Conservation (phyloP, 2,888 invertebrate species). For the Lapara coniferarum region DNA sequence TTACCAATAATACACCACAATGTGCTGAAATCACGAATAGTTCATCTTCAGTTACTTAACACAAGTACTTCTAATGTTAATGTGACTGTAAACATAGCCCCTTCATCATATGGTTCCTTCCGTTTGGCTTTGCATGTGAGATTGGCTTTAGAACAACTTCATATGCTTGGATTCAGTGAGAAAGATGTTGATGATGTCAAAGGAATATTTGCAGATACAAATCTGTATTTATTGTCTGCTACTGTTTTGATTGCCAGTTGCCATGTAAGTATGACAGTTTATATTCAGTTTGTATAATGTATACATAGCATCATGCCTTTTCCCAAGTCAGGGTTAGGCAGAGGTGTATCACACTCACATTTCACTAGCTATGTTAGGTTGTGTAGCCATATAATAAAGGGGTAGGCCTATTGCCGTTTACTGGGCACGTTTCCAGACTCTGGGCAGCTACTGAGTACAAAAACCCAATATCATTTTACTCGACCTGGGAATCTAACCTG, state of each 20-base stretch:
- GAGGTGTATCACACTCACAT: too few species aligned
- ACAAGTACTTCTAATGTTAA: slow-evolving; percentile 84
- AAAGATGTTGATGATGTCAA: slow-evolving; percentile 99
- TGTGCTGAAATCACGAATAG: slow-evolving; percentile 90
- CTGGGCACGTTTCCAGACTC: too few species aligned
- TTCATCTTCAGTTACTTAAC: slow-evolving; percentile 88
- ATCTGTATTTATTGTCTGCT: slow-evolving; percentile 93
- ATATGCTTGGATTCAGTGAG: slow-evolving; percentile 92
- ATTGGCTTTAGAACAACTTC: slow-evolving; percentile 87
- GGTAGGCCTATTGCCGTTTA: too few species aligned
- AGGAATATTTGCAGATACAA: slow-evolving; percentile 97
- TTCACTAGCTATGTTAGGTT: too few species aligned
- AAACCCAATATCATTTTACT: too few species aligned
- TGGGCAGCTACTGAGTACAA: too few species aligned
- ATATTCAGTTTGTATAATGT: too few species aligned
- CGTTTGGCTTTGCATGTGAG: slow-evolving; percentile 91
- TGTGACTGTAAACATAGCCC: slow-evolving; percentile 88
- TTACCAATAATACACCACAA: slow-evolving; percentile 93
- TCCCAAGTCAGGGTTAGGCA: too few species aligned
- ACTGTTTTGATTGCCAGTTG: slow-evolving; percentile 95
- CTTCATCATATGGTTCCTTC: slow-evolving; percentile 91
- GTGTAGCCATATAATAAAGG: too few species aligned
- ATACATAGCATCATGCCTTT: too few species aligned
- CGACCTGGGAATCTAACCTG: too few species aligned
- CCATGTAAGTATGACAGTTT: slow-evolving; percentile 88